Conservation (phyloP, 2,797 vertebrate species). For the Karalla daura region DNA sequence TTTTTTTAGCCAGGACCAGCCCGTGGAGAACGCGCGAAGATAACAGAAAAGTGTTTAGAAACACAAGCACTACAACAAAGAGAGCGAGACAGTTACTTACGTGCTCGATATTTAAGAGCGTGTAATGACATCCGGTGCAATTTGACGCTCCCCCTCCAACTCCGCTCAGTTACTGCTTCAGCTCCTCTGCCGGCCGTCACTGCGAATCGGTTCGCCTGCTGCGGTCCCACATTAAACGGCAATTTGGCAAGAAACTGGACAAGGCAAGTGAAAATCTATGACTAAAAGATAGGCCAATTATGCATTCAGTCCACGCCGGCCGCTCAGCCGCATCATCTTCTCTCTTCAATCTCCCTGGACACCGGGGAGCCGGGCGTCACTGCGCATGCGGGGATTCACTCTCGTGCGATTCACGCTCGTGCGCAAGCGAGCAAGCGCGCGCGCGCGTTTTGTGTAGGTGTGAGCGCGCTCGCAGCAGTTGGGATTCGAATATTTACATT, state of each 20-base stretch:
- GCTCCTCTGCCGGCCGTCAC: constrained; percentile 19
- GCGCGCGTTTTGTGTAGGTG: neutral
- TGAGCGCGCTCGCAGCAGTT: too few species aligned
- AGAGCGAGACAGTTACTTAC: constrained; percentile 66
- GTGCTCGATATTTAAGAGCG: constrained; percentile 69
- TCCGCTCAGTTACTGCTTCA: constrained; percentile 38
- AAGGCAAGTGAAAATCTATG: constrained; percentile 71
- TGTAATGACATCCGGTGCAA: constrained; percentile 82
- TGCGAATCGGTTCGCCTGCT: constrained; percentile 32
- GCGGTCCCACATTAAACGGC: constrained; percentile 64
- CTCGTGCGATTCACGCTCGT: neutral
- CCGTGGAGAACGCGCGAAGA: neutral
- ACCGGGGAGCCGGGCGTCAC: constrained; percentile 37
- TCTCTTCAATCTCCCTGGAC: constrained; percentile 60
- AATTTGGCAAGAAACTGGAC: constrained; percentile 75
- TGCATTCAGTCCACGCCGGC: constrained; percentile 64
- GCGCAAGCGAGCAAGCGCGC: neutral
- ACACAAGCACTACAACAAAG: neutral
- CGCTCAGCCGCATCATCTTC: constrained; percentile 73
- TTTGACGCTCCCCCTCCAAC: constrained; percentile 70
- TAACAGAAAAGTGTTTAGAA: neutral
- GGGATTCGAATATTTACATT: too few species aligned
- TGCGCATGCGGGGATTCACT: constrained; percentile 76
- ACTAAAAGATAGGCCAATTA: constrained; percentile 58
- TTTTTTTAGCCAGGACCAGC: too few species aligned